Conservation (phyloP, 2,888 invertebrate genomes). For the Chymomyza amoena region DNA sequence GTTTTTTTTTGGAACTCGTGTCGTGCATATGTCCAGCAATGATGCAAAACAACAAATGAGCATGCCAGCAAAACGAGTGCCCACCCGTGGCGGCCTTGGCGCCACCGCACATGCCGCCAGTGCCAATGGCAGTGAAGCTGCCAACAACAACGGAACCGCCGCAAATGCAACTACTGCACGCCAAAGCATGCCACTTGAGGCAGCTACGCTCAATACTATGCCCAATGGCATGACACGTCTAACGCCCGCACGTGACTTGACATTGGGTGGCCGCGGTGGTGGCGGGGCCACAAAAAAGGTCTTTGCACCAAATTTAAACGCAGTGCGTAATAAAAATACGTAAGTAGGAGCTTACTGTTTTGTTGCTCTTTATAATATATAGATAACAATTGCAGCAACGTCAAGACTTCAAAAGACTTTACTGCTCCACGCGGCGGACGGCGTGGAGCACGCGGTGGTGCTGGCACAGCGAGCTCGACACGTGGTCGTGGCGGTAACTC, state of each 20-base stretch:
- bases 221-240: constrained; percentile 58
- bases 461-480: constrained; percentile 36
- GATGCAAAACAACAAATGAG: constrained; percentile 8
- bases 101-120: neutral
- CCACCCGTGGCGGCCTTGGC: constrained; percentile 63
- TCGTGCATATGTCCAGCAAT: constrained; percentile 27
- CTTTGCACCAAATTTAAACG: constrained; percentile 82
- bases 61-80: constrained; percentile 55
- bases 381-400: constrained; percentile 61
- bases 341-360: constrained; percentile 51
- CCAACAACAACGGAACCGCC: constrained; percentile 30
- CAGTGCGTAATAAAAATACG: constrained; percentile 81
- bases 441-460: constrained; percentile 60
- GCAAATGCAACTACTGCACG: constrained; percentile 66
- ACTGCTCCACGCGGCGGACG: constrained; percentile 58
- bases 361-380: neutral
- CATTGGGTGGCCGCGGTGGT: constrained; percentile 79
- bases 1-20: neutral
- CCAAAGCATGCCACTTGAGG: constrained; percentile 17
- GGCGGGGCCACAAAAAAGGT: constrained; percentile 80
- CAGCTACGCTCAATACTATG: constrained; percentile 73
- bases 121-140: neutral
- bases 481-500: constrained; percentile 62
- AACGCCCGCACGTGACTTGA: constrained; percentile 81
- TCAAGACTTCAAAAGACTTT: constrained; percentile 77